Evolutionary conservation across 1,140 invertebrate genomes (phyloP).

Genomic region (Oryzaephilus surinamensis): DNA sequence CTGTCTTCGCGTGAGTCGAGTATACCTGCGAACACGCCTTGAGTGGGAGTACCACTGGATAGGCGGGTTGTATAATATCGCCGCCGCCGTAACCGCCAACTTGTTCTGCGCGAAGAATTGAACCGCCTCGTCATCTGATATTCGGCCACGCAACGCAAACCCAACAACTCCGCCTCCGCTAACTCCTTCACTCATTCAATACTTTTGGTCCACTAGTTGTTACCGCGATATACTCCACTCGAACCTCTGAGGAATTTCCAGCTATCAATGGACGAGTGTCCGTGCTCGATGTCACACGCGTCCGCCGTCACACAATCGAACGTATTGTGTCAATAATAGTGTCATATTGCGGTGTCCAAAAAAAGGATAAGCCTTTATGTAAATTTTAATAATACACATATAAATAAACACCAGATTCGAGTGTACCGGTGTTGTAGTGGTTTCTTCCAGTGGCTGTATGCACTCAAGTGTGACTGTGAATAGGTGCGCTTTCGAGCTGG

Average conservation of each 20-base stretch:
- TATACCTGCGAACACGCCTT: slow-evolving; percentile 11
- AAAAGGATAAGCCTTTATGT: neutral
- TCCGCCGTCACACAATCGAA: neutral
- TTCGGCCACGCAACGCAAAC: slow-evolving; percentile 22
- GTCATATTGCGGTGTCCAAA: neutral
- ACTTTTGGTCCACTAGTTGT: slow-evolving; percentile 9
- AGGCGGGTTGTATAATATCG: no score
- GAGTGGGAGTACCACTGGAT: slow-evolving; percentile 27
- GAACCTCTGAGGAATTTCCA: slow-evolving; percentile 4
- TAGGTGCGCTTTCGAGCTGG: slow-evolving; percentile 41
- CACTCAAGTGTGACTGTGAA: slow-evolving; percentile 37
- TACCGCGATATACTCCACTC: neutral
- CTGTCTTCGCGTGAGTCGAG: no score
- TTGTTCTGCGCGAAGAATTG: slow-evolving; percentile 9
- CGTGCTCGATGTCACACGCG: slow-evolving; percentile 30
- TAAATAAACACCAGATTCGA: neutral
- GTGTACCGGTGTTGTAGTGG: slow-evolving; percentile 8
- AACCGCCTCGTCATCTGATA: slow-evolving; percentile 28
- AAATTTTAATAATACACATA: neutral
- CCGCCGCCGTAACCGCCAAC: slow-evolving; percentile 9
- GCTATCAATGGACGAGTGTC: slow-evolving; percentile 35
- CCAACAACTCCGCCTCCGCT: slow-evolving; percentile 25
- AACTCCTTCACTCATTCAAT: slow-evolving; percentile 29
- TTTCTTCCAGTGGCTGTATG: slow-evolving; percentile 38
- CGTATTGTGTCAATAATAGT: neutral